phyloP scores from a whole-genome alignment of 2,888 invertebrate species.

The Aradus depressus region DNA sequence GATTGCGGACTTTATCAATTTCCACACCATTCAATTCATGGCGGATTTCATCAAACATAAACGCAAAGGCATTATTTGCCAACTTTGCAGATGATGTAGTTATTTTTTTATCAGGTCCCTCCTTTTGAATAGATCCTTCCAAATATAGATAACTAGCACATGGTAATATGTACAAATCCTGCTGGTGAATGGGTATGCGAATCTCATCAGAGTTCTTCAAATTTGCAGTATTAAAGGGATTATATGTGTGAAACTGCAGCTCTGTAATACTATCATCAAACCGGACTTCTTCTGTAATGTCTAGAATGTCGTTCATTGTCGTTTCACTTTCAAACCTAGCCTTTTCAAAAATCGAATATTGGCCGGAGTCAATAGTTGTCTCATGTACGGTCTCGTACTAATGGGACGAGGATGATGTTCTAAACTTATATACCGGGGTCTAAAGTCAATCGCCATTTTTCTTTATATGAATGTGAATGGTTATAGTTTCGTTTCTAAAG shows the following conservation, averaged over 20 bases:
- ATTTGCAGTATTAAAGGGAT: too few relatives aligned
- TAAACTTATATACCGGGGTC: too few relatives aligned
- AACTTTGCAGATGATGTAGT: slow-evolving; percentile 5
- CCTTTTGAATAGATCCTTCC: slow-evolving; percentile 19
- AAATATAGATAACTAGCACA: slow-evolving; percentile 30
- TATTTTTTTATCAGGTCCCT: not conserved
- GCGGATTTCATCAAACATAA: slow-evolving; percentile 18
- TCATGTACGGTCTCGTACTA: too few relatives aligned
- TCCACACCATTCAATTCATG: slow-evolving; percentile 18
- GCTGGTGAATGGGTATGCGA: slow-evolving; percentile 33
- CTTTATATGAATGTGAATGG: slow-evolving; percentile 31
- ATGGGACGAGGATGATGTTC: too few relatives aligned
- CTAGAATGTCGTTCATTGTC: too few relatives aligned
- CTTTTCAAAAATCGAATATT: too few relatives aligned
- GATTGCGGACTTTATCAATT: slow-evolving; percentile 14
- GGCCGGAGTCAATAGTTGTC: too few relatives aligned
- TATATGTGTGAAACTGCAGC: slow-evolving; percentile 29
- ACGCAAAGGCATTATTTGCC: slow-evolving; percentile 16
- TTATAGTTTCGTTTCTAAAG: slow-evolving; percentile 34
- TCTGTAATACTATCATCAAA: slow-evolving; percentile 19
- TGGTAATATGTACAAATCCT: slow-evolving; percentile 32
- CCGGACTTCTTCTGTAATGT: slow-evolving; percentile 6
- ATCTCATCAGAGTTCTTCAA: slow-evolving; percentile 35
- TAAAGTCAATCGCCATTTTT: slow-evolving; percentile 18
- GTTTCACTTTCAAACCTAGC: too few relatives aligned